These are phyloP conservation scores for Synanthedon formicaeformis DNA, from an alignment of 2,888 invertebrate species.

Conservation along the genomic window DNA sequence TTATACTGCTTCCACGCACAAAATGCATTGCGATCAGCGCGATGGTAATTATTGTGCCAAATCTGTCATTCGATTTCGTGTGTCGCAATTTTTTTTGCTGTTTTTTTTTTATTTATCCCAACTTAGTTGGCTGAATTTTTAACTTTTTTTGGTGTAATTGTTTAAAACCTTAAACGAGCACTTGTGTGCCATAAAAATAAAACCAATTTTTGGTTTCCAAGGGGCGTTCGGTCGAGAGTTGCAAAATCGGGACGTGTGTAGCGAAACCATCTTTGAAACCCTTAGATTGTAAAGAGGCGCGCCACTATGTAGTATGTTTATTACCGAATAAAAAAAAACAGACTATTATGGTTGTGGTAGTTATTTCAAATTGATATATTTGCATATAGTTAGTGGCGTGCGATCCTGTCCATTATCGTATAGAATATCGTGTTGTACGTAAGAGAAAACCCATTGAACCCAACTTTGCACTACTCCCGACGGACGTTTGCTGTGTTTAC, in stretches of 20 bases:
- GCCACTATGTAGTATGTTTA: conserved; percentile 34
- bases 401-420: conserved; percentile 25
- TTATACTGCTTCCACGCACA: not conserved
- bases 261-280: conserved; percentile 18
- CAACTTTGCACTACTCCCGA: conserved; percentile 24
- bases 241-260: conserved; percentile 31
- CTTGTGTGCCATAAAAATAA: conserved; percentile 30
- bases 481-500: conserved; percentile 18
- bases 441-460: conserved; percentile 3
- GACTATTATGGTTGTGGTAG: conserved; percentile 69
- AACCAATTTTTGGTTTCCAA: conserved; percentile 22
- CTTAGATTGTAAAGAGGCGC: conserved; percentile 22
- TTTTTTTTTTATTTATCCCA: conserved; percentile 52
- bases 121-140: conserved; percentile 60
- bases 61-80: conserved; percentile 25
- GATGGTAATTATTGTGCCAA: conserved; percentile 50
- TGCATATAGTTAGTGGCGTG: conserved; percentile 40
- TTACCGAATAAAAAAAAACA: conserved; percentile 48
- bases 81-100: conserved; percentile 42
- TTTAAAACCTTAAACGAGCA: conserved; percentile 26
- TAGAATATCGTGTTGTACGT: conserved; percentile 9
- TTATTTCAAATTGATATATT: conserved; percentile 63
- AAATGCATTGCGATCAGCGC: conserved; percentile 25
- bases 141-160: conserved; percentile 18
- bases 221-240: conserved; percentile 20